A percentile compares a stretch with the other conserved stretches of the same genome.
phyloP scores from a whole-genome alignment of 2,113 vertebrate genomes.

The Triplophysa siluroides region DNA sequence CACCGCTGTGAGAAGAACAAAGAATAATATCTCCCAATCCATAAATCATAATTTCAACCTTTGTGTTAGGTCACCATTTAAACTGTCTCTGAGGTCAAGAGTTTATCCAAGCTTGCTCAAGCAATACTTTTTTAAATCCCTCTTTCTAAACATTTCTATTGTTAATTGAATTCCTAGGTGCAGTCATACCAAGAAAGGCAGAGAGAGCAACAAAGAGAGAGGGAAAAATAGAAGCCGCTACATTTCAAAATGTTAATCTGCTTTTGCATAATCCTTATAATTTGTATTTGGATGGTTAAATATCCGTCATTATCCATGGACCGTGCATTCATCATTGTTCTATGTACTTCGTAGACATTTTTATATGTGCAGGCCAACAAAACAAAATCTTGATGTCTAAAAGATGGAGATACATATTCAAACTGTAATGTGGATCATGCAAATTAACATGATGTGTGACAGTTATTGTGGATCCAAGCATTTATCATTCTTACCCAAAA shows the following conservation, averaged over 20 bases:
- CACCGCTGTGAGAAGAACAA: conserved; percentile 68
- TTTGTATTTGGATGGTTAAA: conserved; percentile 52
- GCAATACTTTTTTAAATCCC: conserved; percentile 4
- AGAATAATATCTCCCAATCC: conserved; percentile 65
- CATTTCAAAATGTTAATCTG: conserved; percentile 40
- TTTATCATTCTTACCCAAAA: background rate
- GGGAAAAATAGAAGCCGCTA: background rate
- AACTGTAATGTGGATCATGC: background rate
- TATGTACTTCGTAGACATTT: conserved; percentile 32
- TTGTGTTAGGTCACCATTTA: conserved; percentile 61
- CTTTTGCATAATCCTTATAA: conserved; percentile 54
- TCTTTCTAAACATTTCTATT: conserved; percentile 35
- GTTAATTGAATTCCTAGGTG: conserved; percentile 38
- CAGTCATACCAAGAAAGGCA: conserved; percentile 14
- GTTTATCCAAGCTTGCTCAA: conserved; percentile 37
- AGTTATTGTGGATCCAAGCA: background rate
- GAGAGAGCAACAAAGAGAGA: background rate
- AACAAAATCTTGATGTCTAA: background rate
- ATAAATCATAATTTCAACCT: conserved; percentile 76
- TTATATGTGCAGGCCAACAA: background rate
- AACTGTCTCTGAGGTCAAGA: conserved; percentile 53
- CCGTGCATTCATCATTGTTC: conserved; percentile 37
- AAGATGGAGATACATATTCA: background rate
- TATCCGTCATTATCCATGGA: conserved; percentile 50
- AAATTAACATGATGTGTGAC: background rate